phyloP scores from a whole-genome alignment of 2,797 vertebrate genomes.

The Pipistrellus pipistrellus region DNA sequence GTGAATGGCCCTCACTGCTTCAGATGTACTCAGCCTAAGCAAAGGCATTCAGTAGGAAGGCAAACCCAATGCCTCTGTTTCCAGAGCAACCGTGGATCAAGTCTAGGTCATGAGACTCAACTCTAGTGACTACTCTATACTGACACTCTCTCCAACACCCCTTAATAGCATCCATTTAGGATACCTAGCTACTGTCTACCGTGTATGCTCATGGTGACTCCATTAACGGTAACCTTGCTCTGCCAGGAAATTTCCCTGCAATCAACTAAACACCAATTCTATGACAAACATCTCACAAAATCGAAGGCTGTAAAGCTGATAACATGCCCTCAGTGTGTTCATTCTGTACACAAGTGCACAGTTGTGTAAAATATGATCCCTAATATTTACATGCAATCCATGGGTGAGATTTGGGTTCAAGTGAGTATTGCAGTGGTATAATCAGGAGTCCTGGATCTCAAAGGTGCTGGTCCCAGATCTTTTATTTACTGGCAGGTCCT shows the following conservation, averaged over 20 bases:
- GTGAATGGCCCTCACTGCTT: background rate
- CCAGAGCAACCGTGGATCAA: constrained; percentile 65
- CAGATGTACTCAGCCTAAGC: background rate
- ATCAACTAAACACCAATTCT: background rate
- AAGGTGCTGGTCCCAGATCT: background rate
- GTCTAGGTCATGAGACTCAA: constrained; percentile 55
- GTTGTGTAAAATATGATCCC: background rate
- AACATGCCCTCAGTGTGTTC: background rate
- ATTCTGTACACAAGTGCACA: background rate
- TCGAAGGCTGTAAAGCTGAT: constrained; percentile 1
- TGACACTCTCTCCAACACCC: constrained; percentile 2
- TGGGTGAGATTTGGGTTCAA: background rate
- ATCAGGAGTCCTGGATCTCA: background rate
- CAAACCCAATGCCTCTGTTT: constrained; percentile 59
- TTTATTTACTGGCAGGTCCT: background rate
- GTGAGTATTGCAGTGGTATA: background rate
- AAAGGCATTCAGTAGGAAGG: constrained; percentile 55
- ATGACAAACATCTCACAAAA: constrained; percentile 33
- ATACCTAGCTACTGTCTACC: background rate
- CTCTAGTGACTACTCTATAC: constrained; percentile 14
- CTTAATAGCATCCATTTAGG: constrained; percentile 41
- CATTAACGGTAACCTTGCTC: constrained; percentile 34
- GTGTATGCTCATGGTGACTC: background rate
- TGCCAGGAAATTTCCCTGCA: background rate
- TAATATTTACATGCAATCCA: background rate